A percentile compares a stretch with the other conserved stretches of the same genome.
These are phyloP conservation scores for Tetramorium alpestre DNA, from an alignment of 1,140 invertebrate genomes.

Conservation along the genomic window DNA sequence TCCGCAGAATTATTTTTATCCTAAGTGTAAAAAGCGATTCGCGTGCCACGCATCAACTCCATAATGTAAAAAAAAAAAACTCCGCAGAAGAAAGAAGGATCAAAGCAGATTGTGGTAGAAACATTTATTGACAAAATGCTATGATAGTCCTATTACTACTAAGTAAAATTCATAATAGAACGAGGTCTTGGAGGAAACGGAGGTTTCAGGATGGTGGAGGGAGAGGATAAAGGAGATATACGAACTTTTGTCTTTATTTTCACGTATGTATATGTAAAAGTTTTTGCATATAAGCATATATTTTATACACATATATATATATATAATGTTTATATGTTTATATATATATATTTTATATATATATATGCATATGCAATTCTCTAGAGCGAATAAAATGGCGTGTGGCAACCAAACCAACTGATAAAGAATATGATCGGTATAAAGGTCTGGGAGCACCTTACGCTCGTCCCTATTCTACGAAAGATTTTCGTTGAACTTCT, in stretches of 20 bases:
- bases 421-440: slow-evolving; percentile 85
- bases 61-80: slow-evolving; percentile 1
- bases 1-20: not conserved
- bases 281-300: not conserved
- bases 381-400: slow-evolving; percentile 59
- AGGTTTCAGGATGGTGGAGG: slow-evolving; percentile 56
- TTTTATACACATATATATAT: not conserved
- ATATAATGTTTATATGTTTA: not conserved
- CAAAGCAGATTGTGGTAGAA: not conserved
- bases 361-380: not conserved
- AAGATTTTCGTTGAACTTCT: slow-evolving; percentile 77
- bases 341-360: not conserved
- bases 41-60: not conserved
- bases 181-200: slow-evolving; percentile 1
- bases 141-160: not conserved
- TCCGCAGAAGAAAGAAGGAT: not conserved
- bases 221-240: slow-evolving; percentile 10
- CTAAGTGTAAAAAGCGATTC: slow-evolving; percentile 1
- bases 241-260: slow-evolving; percentile 54
- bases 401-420: slow-evolving; percentile 78
- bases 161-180: slow-evolving; percentile 44
- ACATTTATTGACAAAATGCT: slow-evolving; percentile 37
- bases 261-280: slow-evolving; percentile 17
- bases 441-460: slow-evolving; percentile 76
- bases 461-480: slow-evolving; percentile 79